Conservation (phyloP, 2,888 invertebrate genomes). For the Drosophila mimica region DNA sequence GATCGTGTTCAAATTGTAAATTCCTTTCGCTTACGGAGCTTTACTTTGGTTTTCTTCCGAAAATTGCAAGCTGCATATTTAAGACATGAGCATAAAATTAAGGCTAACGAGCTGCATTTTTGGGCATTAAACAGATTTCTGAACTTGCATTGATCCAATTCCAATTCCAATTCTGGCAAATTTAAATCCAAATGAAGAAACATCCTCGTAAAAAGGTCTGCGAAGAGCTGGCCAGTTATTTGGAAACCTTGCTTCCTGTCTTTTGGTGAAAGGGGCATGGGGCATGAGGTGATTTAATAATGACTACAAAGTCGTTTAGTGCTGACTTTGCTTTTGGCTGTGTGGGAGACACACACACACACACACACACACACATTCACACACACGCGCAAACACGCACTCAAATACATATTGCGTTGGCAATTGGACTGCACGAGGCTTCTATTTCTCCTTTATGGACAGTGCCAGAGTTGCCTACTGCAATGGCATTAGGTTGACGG, state of each 20-base stretch:
- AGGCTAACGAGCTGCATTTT: background rate
- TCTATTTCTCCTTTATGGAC: conserved; percentile 33
- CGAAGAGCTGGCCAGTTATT: conserved; percentile 33
- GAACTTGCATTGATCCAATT: background rate
- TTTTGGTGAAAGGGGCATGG: background rate
- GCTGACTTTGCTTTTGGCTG: conserved; percentile 41
- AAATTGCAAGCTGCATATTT: background rate
- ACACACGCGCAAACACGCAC: background rate
- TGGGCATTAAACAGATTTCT: background rate
- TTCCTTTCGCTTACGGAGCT: background rate
- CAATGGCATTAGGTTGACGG: conserved; percentile 34
- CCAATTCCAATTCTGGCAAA: too few relatives aligned
- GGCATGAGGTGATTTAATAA: conserved; percentile 47
- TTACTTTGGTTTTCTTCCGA: background rate
- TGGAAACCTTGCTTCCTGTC: conserved; percentile 23
- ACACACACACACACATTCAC: background rate
- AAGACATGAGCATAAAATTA: too few relatives aligned
- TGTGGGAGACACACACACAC: conserved; percentile 4
- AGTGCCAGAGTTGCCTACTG: conserved; percentile 27
- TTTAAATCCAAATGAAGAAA: background rate
- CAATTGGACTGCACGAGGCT: conserved; percentile 38
- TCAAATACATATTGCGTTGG: conserved; percentile 20
- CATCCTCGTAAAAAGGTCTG: conserved; percentile 10
- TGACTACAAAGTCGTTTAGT: conserved; percentile 53
- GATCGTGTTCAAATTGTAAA: background rate